Conservation (phyloP, 2,113 vertebrate genomes). For the Pseudorhombus dupliciocellatus region DNA sequence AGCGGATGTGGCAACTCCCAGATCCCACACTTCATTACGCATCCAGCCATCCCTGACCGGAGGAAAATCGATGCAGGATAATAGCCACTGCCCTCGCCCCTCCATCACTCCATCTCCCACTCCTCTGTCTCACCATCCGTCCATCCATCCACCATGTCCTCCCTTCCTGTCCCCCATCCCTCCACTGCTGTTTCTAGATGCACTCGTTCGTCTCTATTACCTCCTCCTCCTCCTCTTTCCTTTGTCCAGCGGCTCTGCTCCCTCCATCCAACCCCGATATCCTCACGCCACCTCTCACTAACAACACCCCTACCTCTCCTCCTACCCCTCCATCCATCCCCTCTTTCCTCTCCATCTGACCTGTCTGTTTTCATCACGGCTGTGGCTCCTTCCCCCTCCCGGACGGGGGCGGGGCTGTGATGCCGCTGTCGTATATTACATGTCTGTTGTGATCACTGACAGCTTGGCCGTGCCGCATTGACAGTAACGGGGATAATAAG, state of each 20-base stretch:
- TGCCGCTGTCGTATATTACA: constrained; percentile 54
- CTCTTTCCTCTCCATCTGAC: constrained; percentile 50
- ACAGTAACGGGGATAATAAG: constrained; percentile 72
- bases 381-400: constrained; percentile 62
- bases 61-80: constrained; percentile 79
- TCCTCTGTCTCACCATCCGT: constrained; percentile 14
- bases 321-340: not conserved
- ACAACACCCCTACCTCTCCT: not conserved
- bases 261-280: constrained; percentile 12
- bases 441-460: constrained; percentile 74
- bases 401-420: constrained; percentile 38
- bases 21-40: constrained; percentile 79
- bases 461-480: constrained; percentile 55
- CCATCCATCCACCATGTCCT: constrained; percentile 29
- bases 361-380: constrained; percentile 66
- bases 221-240: constrained; percentile 3
- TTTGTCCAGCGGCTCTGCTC: constrained; percentile 1
- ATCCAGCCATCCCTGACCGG: constrained; percentile 74
- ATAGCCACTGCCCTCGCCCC: constrained; percentile 65
- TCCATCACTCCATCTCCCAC: constrained; percentile 38
- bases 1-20: constrained; percentile 62
- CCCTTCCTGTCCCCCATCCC: constrained; percentile 17
- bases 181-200: constrained; percentile 22
- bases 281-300: constrained; percentile 22
- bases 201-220: not conserved